Base-by-base conservation (phyloP, 2,797 vertebrate genomes). In the Pangasius djambal region DNA sequence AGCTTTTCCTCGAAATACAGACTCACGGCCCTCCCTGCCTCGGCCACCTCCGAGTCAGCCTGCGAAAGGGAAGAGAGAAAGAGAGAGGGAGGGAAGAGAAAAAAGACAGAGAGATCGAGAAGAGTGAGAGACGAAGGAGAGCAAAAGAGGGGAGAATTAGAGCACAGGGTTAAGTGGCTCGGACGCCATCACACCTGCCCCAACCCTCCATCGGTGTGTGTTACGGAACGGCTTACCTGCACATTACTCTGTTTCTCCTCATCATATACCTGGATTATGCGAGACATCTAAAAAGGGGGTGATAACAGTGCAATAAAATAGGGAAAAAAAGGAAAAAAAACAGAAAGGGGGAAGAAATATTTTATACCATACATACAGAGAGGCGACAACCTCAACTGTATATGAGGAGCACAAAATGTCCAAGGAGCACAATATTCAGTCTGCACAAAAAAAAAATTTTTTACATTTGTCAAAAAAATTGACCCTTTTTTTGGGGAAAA, bases 181-280 rank as follows among this genome's bases (percentile, higher is more conserved):
- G 74, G 89, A 92, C 75, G 85, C 78, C 89, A 93, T 87, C 91
- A 91, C 95, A 93, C 92, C 92, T 93, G 93, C 93, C 96, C 94
- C 88, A 86, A 88, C 89, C 95, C 94, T 94, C 92, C 95, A 94
- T 96, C 97, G 96, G 97, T 97, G 95, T 97, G 97, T 96, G 96
- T 96, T 96, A 87, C 85, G 96, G 97, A 96, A 95, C 94, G 83
- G 96, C 98, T 99, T 99, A 99, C 98, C 98, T 99, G 97, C 94
- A 97, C 97, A 98, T 99, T 99, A 99, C 98, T 98, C 96, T 98
- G 97, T 98, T 98, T 98, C 98, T 98, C 98, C 97, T 99, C 98
- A 99, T 98, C 98, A 99, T 99, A 99, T 97, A 99, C 98, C 97
- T 99, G 98, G 99, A 99, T 99, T 98, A 99, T 99, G 98, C 98